phyloP scores from a whole-genome alignment of 2,113 vertebrate genomes.

The Microtus ochrogaster region DNA sequence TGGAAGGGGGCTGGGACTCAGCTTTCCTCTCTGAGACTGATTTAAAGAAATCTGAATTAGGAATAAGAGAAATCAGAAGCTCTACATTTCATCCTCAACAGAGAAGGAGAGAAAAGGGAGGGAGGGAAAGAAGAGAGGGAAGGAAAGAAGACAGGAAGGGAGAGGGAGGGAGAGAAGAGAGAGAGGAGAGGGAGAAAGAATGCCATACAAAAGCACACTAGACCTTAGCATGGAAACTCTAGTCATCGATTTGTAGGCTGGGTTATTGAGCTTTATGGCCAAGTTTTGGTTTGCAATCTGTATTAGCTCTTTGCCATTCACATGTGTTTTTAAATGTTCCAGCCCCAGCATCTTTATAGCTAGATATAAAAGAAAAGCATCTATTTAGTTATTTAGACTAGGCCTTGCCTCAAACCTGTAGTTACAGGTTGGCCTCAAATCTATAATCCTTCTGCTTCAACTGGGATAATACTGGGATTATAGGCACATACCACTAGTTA shows the following conservation, averaged over 20 bases:
- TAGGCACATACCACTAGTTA: neutral
- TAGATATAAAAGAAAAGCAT: neutral
- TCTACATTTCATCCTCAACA: neutral
- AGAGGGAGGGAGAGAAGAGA: neutral
- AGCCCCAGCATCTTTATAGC: neutral
- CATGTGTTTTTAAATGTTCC: neutral
- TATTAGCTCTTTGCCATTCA: neutral
- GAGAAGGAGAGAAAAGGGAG: neutral
- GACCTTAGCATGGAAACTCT: neutral
- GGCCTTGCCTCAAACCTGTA: neutral
- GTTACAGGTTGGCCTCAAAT: neutral
- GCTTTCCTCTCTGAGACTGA: neutral
- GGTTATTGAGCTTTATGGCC: neutral
- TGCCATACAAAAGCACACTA: neutral
- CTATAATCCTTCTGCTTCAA: neutral
- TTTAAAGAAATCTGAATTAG: neutral
- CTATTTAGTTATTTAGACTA: neutral
- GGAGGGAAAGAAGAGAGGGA: neutral
- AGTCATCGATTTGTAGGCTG: neutral
- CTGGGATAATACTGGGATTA: neutral
- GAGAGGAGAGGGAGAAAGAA: neutral
- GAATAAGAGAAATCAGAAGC: slow-evolving; percentile 1
- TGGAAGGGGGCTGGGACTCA: neutral
- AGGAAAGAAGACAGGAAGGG: neutral
- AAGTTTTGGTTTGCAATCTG: neutral